A percentile compares a stretch with the other conserved stretches of the same genome.
These are phyloP conservation scores for Drymonia ruficornis DNA, from an alignment of 2,888 invertebrate genomes.

Conservation along the genomic window DNA sequence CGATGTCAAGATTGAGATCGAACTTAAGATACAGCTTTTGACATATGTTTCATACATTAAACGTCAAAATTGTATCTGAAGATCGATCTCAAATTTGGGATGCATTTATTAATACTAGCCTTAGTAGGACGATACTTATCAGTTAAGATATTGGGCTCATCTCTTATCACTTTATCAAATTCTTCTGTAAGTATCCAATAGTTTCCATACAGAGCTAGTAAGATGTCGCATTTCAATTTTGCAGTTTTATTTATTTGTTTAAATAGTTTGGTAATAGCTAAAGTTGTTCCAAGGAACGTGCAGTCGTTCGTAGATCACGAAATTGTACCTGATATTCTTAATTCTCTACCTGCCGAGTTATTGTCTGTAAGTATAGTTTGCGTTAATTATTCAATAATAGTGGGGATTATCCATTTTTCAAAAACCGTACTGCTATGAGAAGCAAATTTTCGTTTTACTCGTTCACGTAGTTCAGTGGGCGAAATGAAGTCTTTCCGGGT, in stretches of 20 bases:
- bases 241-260: slow-evolving; percentile 9
- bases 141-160: neutral
- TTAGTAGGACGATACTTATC: neutral
- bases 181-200: neutral
- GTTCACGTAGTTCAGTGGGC: too few relatives aligned
- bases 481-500: too few relatives aligned
- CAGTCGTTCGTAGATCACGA: slow-evolving; percentile 43
- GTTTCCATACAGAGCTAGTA: neutral
- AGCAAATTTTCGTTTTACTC: too few relatives aligned
- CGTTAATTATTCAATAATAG: too few relatives aligned
- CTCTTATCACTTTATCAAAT: neutral
- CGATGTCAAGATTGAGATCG: too few relatives aligned
- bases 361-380: slow-evolving; percentile 23
- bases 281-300: slow-evolving; percentile 12
- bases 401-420: too few relatives aligned
- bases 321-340: slow-evolving; percentile 30
- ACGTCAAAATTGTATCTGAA: too few relatives aligned
- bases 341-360: slow-evolving; percentile 13
- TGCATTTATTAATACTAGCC: neutral
- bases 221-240: slow-evolving; percentile 2
- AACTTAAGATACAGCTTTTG: too few relatives aligned
- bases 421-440: too few relatives aligned
- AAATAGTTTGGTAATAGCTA: neutral
- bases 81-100: too few relatives aligned
- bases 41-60: too few relatives aligned